Percentiles rank a stretch among this genome's conserved stretches.
Conservation (phyloP, 2,888 invertebrate genomes). For the Hyposoter dolosus region DNA sequence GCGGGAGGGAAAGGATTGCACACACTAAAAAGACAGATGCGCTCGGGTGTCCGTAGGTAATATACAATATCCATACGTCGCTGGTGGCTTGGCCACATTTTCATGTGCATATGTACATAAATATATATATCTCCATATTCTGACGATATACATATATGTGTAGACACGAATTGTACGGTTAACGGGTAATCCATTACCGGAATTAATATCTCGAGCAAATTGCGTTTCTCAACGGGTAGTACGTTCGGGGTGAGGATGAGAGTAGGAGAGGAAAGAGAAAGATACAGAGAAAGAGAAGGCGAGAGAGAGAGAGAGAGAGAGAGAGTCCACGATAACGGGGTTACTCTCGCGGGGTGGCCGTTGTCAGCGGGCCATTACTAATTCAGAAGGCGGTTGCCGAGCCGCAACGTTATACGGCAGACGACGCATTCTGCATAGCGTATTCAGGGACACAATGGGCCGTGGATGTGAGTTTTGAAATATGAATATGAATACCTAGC, state of each 20-base stretch:
- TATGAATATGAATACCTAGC: slow-evolving; percentile 79
- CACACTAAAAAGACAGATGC: slow-evolving; percentile 57
- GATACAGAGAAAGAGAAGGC: slow-evolving; percentile 1
- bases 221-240: slow-evolving; percentile 75
- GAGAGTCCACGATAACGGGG: slow-evolving; percentile 47
- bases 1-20: slow-evolving; percentile 25
- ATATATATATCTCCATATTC: slow-evolving; percentile 20
- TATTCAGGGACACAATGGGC: slow-evolving; percentile 80
- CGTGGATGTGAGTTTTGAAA: slow-evolving; percentile 81
- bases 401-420: slow-evolving; percentile 80
- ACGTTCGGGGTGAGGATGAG: slow-evolving; percentile 8
- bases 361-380: slow-evolving; percentile 80
- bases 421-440: slow-evolving; percentile 81
- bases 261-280: neutral
- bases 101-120: neutral
- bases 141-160: slow-evolving; percentile 31
- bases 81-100: slow-evolving; percentile 40
- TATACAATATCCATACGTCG: slow-evolving; percentile 60
- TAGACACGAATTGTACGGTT: slow-evolving; percentile 70
- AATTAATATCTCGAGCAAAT: slow-evolving; percentile 80
- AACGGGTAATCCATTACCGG: slow-evolving; percentile 79
- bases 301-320: slow-evolving; percentile 13
- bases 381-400: slow-evolving; percentile 80
- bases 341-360: slow-evolving; percentile 63
- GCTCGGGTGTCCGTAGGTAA: slow-evolving; percentile 51